Evolutionary conservation across 2,888 invertebrate genomes (phyloP).

Genomic region (Tridacna gigas): DNA sequence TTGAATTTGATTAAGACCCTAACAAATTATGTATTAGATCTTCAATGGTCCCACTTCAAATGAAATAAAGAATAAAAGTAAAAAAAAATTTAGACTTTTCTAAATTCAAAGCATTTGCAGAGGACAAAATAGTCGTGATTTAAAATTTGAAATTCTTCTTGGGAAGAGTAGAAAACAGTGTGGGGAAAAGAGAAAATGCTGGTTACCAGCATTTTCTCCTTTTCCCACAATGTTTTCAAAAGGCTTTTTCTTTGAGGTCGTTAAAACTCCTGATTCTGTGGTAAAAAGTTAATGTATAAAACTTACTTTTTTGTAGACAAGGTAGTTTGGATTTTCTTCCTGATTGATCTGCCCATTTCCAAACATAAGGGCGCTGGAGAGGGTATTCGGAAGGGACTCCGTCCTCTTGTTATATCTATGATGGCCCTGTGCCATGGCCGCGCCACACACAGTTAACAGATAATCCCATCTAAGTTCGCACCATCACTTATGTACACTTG

Average conservation of each 20-base stretch:
- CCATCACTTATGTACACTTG: constrained; percentile 29
- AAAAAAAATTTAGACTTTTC: no score
- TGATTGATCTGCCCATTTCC: constrained; percentile 80
- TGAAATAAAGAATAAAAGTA: no score
- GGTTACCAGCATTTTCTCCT: background rate
- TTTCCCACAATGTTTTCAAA: background rate
- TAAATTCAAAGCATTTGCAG: no score
- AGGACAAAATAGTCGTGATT: no score
- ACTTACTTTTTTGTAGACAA: constrained; percentile 81
- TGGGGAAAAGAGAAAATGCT: background rate
- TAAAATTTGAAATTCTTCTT: background rate
- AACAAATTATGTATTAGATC: no score
- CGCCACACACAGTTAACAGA: constrained; percentile 32
- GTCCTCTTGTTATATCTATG: constrained; percentile 77
- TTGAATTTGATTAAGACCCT: no score
- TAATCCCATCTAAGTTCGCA: constrained; percentile 60
- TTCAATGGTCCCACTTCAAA: no score
- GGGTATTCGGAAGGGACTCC: constrained; percentile 78
- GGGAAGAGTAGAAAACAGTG: background rate
- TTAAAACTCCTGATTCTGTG: background rate
- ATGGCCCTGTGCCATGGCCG: constrained; percentile 58
- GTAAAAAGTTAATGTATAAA: background rate
- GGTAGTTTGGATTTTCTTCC: constrained; percentile 80
- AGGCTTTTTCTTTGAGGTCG: background rate
- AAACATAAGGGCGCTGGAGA: constrained; percentile 75